phyloP scores from a whole-genome alignment of 2,113 vertebrate species.

The Pedetes capensis region DNA sequence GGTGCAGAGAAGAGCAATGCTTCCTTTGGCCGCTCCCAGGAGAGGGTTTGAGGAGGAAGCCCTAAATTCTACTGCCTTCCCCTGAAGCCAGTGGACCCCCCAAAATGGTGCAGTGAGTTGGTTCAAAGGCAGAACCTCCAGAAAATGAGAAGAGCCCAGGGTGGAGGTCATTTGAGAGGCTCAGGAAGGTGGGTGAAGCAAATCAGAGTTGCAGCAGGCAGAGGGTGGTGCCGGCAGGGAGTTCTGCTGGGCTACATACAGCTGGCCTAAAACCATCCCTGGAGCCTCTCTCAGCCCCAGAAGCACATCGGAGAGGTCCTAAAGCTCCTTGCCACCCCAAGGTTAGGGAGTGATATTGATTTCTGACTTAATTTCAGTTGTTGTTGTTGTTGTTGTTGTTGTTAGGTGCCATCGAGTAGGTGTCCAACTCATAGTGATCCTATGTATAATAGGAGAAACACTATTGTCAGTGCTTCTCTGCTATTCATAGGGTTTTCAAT shows the following conservation, averaged over 20 bases:
- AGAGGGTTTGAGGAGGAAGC: neutral
- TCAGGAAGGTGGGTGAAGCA: neutral
- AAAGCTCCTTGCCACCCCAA: no score
- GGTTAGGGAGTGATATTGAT: neutral
- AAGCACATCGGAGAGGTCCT: neutral
- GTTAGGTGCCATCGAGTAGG: no score
- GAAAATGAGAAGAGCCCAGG: neutral
- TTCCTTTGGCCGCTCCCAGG: rapidly evolving
- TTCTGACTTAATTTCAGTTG: neutral
- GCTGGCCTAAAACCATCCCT: neutral
- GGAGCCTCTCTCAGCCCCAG: no score
- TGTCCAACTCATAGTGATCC: no score
- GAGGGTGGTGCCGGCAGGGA: rapidly evolving
- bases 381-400: no score
- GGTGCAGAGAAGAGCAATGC: neutral
- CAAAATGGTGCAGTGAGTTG: neutral
- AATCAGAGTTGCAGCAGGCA: neutral
- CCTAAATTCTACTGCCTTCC: neutral
- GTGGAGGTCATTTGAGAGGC: neutral
- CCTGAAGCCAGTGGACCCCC: neutral
- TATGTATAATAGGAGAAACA: no score
- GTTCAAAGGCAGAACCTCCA: neutral
- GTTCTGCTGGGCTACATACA: no score
- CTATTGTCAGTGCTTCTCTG: no score
- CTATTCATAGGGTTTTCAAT: no score